Base-by-base conservation (phyloP, 2,113 vertebrate genomes). In the Nothobranchius kuhntae region DNA sequence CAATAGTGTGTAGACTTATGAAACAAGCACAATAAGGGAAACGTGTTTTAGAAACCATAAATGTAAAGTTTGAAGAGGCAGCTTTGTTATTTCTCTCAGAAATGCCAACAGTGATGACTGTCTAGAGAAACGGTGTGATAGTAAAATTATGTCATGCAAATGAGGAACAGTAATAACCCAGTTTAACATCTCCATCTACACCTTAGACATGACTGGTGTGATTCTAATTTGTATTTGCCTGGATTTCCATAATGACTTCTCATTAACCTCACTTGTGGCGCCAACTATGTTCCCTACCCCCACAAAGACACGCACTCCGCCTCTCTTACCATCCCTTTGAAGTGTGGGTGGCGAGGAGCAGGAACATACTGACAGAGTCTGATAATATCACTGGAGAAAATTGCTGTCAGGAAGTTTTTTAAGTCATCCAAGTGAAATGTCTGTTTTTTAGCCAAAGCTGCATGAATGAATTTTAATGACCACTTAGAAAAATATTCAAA, bases 171-270 rank as follows among this genome's bases (percentile, higher is more conserved):
- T 85, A 85, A 86, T 89, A 82, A 89, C 85, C 81, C 69, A 81
- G 82, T 87, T 87, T 80, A 84, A 83, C 72, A 57, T 66, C 56
- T 77, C 77, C 75, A 68, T 66, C 74, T 65, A 80, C 80, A 82
- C 79, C 78, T 84, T 73, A 62, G 61, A 78, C 86, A 75, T 47
- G 57, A 85, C 75, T 65, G 63, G 64, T 69, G 65, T 36, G 52
- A 56, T 53, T 83, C 71, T 80, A 67, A 80, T 89, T 90, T 86
- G 88, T 91, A 91, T 93, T 92, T 83, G 85, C 81, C 68, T 86
- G 80, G 82, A 89, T 91, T 92, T 90, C 83, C 85, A 87, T 91
- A 90, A 91, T 52, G 61, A 82, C 85, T 88, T 84, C 75, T 82
- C 81, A 88, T 90, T 91, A 91, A 80, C 73, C 44, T 57, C 42